Conservation (phyloP, 2,113 vertebrate species). For the Carlito syrichta region DNA sequence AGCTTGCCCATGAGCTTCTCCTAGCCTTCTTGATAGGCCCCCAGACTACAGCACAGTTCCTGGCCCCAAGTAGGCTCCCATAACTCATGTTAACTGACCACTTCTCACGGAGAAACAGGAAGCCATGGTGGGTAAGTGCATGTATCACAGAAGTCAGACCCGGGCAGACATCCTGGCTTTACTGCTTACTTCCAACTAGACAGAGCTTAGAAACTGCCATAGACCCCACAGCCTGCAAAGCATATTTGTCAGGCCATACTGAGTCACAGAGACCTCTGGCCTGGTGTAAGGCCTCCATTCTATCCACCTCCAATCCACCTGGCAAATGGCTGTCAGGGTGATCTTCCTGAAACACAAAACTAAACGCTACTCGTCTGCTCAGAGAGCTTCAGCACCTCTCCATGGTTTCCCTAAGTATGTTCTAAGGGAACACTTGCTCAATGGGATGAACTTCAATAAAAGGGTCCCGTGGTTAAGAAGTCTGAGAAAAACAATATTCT, state of each 20-base stretch:
- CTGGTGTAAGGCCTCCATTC: background rate
- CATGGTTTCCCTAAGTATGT: background rate
- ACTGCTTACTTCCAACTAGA: background rate
- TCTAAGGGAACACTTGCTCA: background rate
- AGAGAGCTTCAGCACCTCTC: background rate
- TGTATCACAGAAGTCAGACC: background rate
- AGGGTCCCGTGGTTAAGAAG: background rate
- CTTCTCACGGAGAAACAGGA: background rate
- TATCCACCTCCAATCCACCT: background rate
- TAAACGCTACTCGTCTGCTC: background rate
- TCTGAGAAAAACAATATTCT: background rate
- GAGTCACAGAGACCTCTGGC: background rate
- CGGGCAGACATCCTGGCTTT: background rate
- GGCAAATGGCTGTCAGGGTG: background rate
- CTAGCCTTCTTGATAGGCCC: background rate
- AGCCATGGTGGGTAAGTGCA: accelerated
- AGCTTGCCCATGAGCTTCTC: background rate
- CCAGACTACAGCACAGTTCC: background rate
- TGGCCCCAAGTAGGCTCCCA: background rate
- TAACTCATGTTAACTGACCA: background rate
- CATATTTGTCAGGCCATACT: background rate
- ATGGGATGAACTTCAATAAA: background rate
- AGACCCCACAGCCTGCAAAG: background rate
- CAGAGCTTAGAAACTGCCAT: background rate
- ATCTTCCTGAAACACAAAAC: background rate